phyloP scores from a whole-genome alignment of 2,113 vertebrate species.

The Labrus mixtus region DNA sequence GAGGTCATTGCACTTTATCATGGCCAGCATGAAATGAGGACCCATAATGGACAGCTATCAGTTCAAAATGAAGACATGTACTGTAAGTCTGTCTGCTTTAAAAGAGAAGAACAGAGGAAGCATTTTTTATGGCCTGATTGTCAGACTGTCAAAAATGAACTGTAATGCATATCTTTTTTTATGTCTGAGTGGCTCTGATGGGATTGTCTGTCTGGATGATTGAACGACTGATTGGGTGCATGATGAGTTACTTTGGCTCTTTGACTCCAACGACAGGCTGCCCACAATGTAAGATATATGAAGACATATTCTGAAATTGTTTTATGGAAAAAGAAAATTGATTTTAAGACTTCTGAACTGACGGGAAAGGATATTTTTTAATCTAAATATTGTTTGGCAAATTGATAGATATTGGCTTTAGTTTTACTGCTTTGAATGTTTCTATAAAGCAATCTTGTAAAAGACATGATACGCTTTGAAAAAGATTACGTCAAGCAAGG shows the following conservation, averaged over 20 bases:
- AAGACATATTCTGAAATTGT: slow-evolving; percentile 8
- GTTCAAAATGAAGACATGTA: not conserved
- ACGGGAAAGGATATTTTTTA: not conserved
- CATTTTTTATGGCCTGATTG: slow-evolving; percentile 9
- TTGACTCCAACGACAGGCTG: not conserved
- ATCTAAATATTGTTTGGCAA: not conserved
- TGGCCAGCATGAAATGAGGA: not conserved
- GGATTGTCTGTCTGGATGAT: slow-evolving; percentile 22
- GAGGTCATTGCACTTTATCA: not conserved
- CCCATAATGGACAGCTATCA: not conserved
- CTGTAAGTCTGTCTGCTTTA: not conserved
- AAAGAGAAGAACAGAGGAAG: not conserved
- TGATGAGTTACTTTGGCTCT: slow-evolving; percentile 2
- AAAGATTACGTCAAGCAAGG: not conserved
- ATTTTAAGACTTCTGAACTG: not conserved
- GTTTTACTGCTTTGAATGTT: not conserved
- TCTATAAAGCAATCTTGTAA: not conserved
- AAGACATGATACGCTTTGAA: not conserved
- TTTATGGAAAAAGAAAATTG: not conserved
- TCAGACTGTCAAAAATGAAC: not conserved
- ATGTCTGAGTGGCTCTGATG: slow-evolving; percentile 17
- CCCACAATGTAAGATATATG: not conserved
- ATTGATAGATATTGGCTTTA: not conserved
- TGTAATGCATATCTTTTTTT: slow-evolving; percentile 1
- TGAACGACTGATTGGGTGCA: slow-evolving; percentile 12